Base-by-base conservation (phyloP, 2,113 vertebrate species). In the Arizona elegans region DNA sequence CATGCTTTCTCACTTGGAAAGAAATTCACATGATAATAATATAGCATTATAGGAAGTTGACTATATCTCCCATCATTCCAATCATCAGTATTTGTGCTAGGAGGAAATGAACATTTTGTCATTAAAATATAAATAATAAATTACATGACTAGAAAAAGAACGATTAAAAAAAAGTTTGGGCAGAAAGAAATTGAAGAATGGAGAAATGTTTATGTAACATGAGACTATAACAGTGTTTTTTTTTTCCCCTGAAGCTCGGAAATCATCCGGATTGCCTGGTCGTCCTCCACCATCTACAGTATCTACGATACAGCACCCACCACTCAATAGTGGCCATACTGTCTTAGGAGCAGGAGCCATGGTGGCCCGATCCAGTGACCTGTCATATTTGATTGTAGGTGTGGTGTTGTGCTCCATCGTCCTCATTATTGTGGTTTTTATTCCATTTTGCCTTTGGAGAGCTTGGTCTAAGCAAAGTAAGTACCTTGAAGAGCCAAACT, bases 391-490 rank as follows among this genome's bases (percentile, higher is more conserved):
- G 96, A 99, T 99, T 2, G 99, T 99, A 0, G 98, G 98, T 0
- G 98, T 99, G 0, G 99, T 99, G 91, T 96, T 99, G 92, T 99
- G 99, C 90, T 98, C 98, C 5, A 97, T 99, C 0, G 98, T 99
- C 62, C 99, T 99, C 95, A 98, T 99, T 97, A 99, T 99, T 0
- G 98, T 99, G 1, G 98, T 98, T 92, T 99, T 99, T 97, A 99
- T 99, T 96, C 99, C 99, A 23, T 99, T 99, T 97, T 99, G 99
- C 94, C 97, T 99, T 59, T 99, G 99, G 99, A 98, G 99, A 95
- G 98, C 99, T 58, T 99, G 99, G 98, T 98, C 99, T 96, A 99
- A 99, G 94, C 99, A 99, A 96, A 99, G 99, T 99, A 97, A 98
- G 99, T 94, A 59, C 26, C 91, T 21, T 38, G 7, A 52, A 26